A percentile compares a stretch with the other conserved stretches of the same genome.
Evolutionary conservation across 1,140 invertebrate species (phyloP).

Genomic region (Drepana arcuata): DNA sequence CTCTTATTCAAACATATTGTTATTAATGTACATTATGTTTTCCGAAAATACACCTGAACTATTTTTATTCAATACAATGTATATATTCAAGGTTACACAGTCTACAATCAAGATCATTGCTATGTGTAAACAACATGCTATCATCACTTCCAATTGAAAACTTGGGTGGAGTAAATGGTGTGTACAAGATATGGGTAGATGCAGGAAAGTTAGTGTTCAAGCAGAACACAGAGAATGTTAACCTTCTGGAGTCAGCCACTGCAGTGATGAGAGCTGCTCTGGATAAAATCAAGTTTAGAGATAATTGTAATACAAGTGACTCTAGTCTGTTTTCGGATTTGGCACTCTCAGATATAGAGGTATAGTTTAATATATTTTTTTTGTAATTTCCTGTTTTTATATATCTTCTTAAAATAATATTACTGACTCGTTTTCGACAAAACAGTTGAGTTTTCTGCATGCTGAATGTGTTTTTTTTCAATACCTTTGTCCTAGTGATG

Average conservation of each 20-base stretch:
- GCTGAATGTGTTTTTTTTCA: no score
- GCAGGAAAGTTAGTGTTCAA: conserved; percentile 74
- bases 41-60: no score
- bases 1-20: no score
- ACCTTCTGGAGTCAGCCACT: conserved; percentile 77
- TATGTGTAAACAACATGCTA: conserved; percentile 80
- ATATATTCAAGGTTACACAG: conserved; percentile 58
- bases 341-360: conserved; percentile 61
- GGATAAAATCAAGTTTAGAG: conserved; percentile 58
- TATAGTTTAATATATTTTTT: conserved; percentile 10
- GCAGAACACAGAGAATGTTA: conserved; percentile 53
- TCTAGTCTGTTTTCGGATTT: conserved; percentile 55
- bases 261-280: conserved; percentile 78
- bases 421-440: no score
- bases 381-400: no score
- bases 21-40: no score
- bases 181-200: conserved; percentile 72
- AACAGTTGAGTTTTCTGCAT: no score
- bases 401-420: no score
- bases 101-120: conserved; percentile 74
- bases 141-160: conserved; percentile 72
- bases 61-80: no score
- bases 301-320: conserved; percentile 36
- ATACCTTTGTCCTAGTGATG: no score
- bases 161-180: conserved; percentile 73